Base-by-base conservation (phyloP, 2,888 invertebrate genomes). In the Dysmachus trigonus region DNA sequence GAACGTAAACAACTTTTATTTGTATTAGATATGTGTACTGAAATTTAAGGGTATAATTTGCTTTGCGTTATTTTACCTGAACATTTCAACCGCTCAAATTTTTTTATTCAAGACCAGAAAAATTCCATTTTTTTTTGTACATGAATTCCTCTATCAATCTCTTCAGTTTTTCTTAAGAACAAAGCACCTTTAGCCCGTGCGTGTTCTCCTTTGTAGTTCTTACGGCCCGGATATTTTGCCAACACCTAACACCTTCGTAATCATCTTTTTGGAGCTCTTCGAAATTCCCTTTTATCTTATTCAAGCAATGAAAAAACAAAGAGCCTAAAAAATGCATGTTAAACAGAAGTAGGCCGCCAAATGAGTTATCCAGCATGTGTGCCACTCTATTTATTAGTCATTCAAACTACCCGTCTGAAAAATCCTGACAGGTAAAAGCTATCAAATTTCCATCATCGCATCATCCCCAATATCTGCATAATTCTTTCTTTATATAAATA, bases 181-280 rank as follows among this genome's bases (percentile, higher is more conserved):
- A 33, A 62, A 41, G 27, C 22, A 35, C 62, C 18, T 35, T 51
- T 41, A 27, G 62, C 62, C 62, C 27, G 62, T 62, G 62, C 62
- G 10, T 22, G n/a, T 8, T 27, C 62, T 8, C 1, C 22, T 62
- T 22, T 62, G 18, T 62, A 62, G 62, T 22, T 62, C 62, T 22
- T 62, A 62, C 62, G 18, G 62, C 62, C 62, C 62, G 62, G 41
- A 53, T 87, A 87, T 87, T 87, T 87, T 87, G 87, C 87, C 87
- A 87, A 87, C 87, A 87, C 79, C 62, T 74, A 87, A 87, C 87
- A 87, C 87, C 87, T 87, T 84, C 81, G 53, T 83, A 30, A 41
- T 85, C 31, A 13, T 83, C 79, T 15, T 84, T 83, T 41, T 79
- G 85, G 10, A 51, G 22, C 72, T 30, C 27, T 7, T 31, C 38